Evolutionary conservation across 2,888 invertebrate species (phyloP), one percentile per base, ranked within the genome.

Genomic region (Callyntrura guangdongensis): DNA sequence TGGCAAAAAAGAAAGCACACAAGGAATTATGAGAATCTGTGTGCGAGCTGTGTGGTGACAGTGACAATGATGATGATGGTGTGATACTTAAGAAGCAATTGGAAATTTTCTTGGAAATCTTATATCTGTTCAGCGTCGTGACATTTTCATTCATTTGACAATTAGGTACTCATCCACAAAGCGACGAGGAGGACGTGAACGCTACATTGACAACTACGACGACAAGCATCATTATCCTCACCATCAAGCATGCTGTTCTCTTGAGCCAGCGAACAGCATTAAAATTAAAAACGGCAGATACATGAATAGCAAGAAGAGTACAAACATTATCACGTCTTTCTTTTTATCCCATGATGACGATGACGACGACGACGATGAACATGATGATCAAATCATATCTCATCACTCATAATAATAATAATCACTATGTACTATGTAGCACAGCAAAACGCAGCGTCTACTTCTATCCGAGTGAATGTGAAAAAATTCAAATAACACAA

Each of bases 121-220:
- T 87, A 87, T 79, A 87, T 87, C 77, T 87, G 79, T 47, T 79
- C 86, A 77, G 59, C 36, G 36, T 36, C 81, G 81, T 81, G 86
- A 86, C 86, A 86, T 86, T 86, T 74, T 86, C 72, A 86, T 61
- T 74, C 86, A 86, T 59, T 86, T 61, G 61, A 86, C 86, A 86
- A 86, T 77, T 77, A 86, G 86, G 74, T 74, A 86, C 74, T 85
- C 85, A 77, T 77, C 77, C 77, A 77, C 64, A 20, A 64, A 36
- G 6, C 64, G 11, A 64, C 64, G 2, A 64, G 12, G n/a, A 12
- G n/a, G 12, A 53, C 53, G 53, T 53, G n/a, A 14, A 53, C 12
- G 14, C 61, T 2, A 2, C 61, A 61, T 36, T 61, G 17, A 61
- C 27, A 20, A 74, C 14, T 53, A 77, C n/a, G 8, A 17, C 72